Conservation (phyloP, 2,113 vertebrate species). For the Etheostoma cragini region DNA sequence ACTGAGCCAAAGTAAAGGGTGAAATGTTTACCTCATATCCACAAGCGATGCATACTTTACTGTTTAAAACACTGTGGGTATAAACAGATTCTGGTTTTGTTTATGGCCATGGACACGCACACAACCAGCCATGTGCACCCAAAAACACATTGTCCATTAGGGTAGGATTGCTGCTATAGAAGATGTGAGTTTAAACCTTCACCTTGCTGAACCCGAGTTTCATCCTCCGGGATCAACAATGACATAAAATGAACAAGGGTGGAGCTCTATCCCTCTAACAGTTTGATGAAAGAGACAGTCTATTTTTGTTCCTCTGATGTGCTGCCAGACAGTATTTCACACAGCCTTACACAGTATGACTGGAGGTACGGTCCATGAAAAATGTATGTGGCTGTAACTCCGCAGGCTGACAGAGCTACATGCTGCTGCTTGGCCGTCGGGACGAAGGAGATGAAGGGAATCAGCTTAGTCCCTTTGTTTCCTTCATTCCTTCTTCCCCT, state of each 20-base stretch:
- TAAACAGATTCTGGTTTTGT: constrained; percentile 2
- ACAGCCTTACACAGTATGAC: constrained; percentile 23
- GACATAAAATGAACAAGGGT: constrained; percentile 16
- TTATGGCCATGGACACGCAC: neutral
- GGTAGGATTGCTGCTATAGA: neutral
- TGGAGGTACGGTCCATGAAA: constrained; percentile 63
- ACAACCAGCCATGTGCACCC: neutral
- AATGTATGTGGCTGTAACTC: constrained; percentile 61
- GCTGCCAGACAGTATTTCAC: constrained; percentile 58
- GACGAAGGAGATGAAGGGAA: constrained; percentile 9
- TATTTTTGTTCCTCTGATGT: constrained; percentile 59
- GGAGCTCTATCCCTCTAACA: constrained; percentile 1
- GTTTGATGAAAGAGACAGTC: constrained; percentile 46
- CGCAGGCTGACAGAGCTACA: constrained; percentile 38
- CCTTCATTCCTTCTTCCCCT: neutral
- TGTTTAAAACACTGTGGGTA: neutral
- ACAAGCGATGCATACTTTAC: constrained; percentile 37
- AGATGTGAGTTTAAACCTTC: constrained; percentile 1
- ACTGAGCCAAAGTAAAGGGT: neutral
- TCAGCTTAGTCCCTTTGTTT: constrained; percentile 6
- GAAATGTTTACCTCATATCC: neutral
- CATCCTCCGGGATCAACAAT: constrained; percentile 31
- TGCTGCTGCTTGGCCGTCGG: constrained; percentile 28
- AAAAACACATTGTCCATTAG: neutral
- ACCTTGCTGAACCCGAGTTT: constrained; percentile 10